Percentiles rank a stretch among this genome's conserved stretches.
These are phyloP conservation scores for Mustela nigripes DNA, from an alignment of 2,113 vertebrate genomes.

Conservation along the genomic window DNA sequence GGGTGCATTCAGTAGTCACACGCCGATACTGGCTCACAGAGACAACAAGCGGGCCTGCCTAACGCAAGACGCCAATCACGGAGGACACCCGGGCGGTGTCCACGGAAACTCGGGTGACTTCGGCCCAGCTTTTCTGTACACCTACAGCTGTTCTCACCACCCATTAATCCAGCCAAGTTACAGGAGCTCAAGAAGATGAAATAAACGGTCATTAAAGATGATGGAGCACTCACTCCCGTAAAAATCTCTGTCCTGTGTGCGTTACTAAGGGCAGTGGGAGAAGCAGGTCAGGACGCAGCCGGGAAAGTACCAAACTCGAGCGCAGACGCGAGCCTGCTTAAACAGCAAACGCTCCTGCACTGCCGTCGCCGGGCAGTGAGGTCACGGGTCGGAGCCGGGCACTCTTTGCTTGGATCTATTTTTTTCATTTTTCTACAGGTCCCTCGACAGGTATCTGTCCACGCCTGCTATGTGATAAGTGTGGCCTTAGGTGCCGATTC, in stretches of 20 bases:
- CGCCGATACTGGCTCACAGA: rapidly evolving
- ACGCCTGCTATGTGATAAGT: rapidly evolving
- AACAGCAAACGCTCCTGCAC: rapidly evolving
- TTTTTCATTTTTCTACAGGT: not conserved
- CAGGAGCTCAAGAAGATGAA: not conserved
- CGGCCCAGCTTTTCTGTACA: not conserved
- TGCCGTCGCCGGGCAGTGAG: rapidly evolving
- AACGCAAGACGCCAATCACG: rapidly evolving
- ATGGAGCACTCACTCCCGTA: too few relatives aligned
- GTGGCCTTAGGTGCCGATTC: rapidly evolving
- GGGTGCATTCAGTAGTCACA: rapidly evolving
- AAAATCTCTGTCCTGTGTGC: rapidly evolving
- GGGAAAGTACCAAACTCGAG: rapidly evolving
- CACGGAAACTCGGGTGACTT: rapidly evolving
- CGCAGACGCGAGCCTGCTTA: rapidly evolving
- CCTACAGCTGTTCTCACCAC: not conserved
- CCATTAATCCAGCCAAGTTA: not conserved
- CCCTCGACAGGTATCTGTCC: not conserved
- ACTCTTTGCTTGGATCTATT: rapidly evolving
- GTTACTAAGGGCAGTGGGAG: not conserved
- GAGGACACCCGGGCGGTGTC: rapidly evolving
- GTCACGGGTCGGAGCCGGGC: rapidly evolving
- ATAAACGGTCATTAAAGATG: not conserved
- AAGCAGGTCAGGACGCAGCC: rapidly evolving
- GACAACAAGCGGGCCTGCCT: rapidly evolving